Evolutionary conservation across 2,113 vertebrate genomes (phyloP), one percentile per base, ranked within the genome.

Genomic region (Indicator indicator): DNA sequence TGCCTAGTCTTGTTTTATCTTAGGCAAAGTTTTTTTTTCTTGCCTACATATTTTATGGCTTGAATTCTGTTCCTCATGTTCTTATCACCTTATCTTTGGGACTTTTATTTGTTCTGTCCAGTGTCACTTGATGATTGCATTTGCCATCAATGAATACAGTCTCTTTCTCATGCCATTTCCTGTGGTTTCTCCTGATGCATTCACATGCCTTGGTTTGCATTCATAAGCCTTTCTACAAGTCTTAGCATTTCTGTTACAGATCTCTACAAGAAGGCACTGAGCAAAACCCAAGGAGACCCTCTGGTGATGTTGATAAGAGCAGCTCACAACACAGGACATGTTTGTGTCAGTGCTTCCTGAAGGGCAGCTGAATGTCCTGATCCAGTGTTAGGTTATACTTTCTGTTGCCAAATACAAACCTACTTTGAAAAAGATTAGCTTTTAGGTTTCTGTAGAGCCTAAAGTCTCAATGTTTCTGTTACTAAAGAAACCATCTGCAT

Each of bases 311-410:
- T 90, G 42, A 14, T 83, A 63, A 33, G 44, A 50, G 40, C 44
- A 72, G 54, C 23, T 48, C 44, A 50, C 38, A 56, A 15, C 20
- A 20, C 0, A 1, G 17, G 28, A 46, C 14, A 20, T 0, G 0
- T 86, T 91, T 71, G 16, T 83, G 10, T 55, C 72, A 52, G 36
- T 44, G 16, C 17, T 64, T 93, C 86, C 69, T 83, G 83, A 93
- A 55, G 26, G 81, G 8, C 54, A 44, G 42, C 36, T 74, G 33
- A 7, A 21, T 88, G 21, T 77, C 32, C 42, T 68, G 28, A n/a
- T 71, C 20, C 55, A 36, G 14, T 16, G 14, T 24, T 84, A 48
- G 36, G 67, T 23, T 78, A 23, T 64, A 26, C 36, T 42, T 88
- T 71, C 62, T 78, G 12, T 58, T 81, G 56, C 48, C 27, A 52